Evolutionary conservation across 2,113 vertebrate species (phyloP), one percentile per base, ranked within the genome.

Genomic region (Odontophorus gujanensis): DNA sequence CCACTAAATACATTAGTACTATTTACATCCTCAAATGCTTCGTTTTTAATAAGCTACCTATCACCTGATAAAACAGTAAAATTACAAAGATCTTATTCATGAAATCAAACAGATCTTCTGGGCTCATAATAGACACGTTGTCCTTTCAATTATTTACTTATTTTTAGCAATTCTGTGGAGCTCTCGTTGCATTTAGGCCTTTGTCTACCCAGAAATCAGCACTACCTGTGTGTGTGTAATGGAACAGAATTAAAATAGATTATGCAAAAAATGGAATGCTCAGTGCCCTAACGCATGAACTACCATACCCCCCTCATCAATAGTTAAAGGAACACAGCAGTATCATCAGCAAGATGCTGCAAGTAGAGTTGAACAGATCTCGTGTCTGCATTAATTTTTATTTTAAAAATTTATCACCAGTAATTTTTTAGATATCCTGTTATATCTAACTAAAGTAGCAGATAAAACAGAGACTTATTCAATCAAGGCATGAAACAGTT

Each of bases 401-500:
- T 80, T 81, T 78, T 6, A 80, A 81, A 78, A 87, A 57, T 13
- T 74, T 58, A 43, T 48, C 92, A 73, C 51, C 22, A 19, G 28
- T 73, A 48, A 74, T 84, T 94, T 71, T 59, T 72, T 63, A 0
- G 36, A 13, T 21, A 20, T 71, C 76, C 42, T 34, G 17, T n/a
- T 25, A 30, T 14, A n/a, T 22, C 50, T 82, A 81, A 95, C 72
- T 86, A 94, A 77, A 3, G 30, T 22, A 83, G 30, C 3, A 84
- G 43, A 42, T 2, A 69, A 81, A 90, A 75, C 57, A 53, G 15
- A 45, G 43, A 38, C 32, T 1, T 32, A 61, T 59, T 72, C 69
- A 62, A 84, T 74, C 62, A 81, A 84, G 97, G 72, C 95, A 89
- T 28, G 96, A 96, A 97, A 92, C 19, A 88, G 97, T 98, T 98